Conservation (phyloP, 92 coral and sea anemone genomes). For the Scolanthus callimorphus region DNA sequence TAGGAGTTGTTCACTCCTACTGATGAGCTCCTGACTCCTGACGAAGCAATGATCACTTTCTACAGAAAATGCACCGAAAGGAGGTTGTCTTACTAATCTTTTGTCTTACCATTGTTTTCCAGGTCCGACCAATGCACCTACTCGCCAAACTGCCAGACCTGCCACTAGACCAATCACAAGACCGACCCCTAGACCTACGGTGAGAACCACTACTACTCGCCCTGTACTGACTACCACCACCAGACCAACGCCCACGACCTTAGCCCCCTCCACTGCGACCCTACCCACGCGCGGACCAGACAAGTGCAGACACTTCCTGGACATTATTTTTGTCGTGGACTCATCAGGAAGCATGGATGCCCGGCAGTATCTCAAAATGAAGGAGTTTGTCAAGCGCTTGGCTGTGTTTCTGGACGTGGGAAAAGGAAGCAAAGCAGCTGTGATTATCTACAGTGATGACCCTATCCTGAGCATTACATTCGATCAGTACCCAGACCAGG, state of each 20-base stretch:
- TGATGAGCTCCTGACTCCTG: too few relatives aligned
- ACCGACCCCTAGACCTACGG: background rate
- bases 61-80: too few relatives aligned
- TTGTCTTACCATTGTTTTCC: too few relatives aligned
- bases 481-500: slow-evolving; percentile 32
- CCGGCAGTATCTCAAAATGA: slow-evolving; percentile 55
- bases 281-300: background rate
- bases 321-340: slow-evolving; percentile 83
- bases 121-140: too few relatives aligned
- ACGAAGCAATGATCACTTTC: too few relatives aligned
- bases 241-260: background rate
- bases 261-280: background rate
- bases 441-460: slow-evolving; percentile 75
- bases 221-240: background rate
- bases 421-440: slow-evolving; percentile 72
- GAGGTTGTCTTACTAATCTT: too few relatives aligned
- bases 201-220: background rate
- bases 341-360: slow-evolving; percentile 84
- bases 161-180: too few relatives aligned
- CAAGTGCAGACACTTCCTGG: slow-evolving; percentile 45
- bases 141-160: too few relatives aligned
- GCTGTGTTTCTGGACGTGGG: slow-evolving; percentile 72
- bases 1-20: too few relatives aligned
- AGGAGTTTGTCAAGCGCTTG: slow-evolving; percentile 75
- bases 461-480: slow-evolving; percentile 42